Evolutionary conservation across 2,888 invertebrate genomes (phyloP).

Genomic region (Bombylius discolor): DNA sequence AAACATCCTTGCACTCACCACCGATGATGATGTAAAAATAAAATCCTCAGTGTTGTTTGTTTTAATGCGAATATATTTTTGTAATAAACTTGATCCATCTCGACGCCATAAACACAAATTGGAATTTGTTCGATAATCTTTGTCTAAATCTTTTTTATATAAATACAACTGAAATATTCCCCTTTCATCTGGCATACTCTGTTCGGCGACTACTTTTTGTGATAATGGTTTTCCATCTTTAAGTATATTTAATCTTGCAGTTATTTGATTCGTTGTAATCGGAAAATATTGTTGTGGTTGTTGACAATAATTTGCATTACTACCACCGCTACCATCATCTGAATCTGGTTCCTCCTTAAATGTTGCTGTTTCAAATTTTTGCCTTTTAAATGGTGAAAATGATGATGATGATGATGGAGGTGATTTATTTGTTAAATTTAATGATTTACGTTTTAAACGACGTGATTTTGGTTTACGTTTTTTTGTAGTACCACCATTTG

Average conservation of each 20-base stretch:
- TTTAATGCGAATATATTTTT: constrained; percentile 34
- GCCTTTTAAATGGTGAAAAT: background rate
- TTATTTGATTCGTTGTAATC: background rate
- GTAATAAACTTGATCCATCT: constrained; percentile 32
- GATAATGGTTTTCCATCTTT: background rate
- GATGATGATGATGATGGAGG: background rate
- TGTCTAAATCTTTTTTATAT: constrained; percentile 29
- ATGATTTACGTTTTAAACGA: background rate
- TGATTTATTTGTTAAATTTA: background rate
- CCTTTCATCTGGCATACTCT: background rate
- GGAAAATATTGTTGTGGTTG: background rate
- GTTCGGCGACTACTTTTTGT: constrained; percentile 1
- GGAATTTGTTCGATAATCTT: constrained; percentile 26
- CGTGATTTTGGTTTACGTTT: constrained; percentile 1
- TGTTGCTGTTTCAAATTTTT: background rate
- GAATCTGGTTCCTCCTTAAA: background rate
- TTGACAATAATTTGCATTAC: background rate
- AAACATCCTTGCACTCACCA: constrained; percentile 23
- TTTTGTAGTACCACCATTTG: constrained; percentile 2
- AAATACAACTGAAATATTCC: constrained; percentile 23
- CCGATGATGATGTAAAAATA: constrained; percentile 34
- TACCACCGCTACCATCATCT: background rate
- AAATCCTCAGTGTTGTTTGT: constrained; percentile 26
- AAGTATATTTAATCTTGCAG: background rate
- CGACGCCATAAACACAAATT: constrained; percentile 35